Evolutionary conservation across 2,113 vertebrate genomes (phyloP).

Genomic region (Hydrolagus affinis): DNA sequence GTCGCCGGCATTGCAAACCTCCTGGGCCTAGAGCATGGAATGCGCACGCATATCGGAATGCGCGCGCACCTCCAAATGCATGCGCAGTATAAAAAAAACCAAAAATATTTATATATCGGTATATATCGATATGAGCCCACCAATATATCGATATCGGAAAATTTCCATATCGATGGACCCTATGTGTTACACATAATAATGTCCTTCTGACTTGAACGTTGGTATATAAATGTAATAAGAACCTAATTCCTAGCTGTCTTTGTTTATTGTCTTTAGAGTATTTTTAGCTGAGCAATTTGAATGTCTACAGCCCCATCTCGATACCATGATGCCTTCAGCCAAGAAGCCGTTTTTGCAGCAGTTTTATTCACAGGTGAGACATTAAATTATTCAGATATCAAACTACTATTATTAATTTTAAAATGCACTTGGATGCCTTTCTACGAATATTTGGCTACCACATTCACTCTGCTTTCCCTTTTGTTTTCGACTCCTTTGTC

Average conservation of each 20-base stretch:
- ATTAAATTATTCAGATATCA: not conserved
- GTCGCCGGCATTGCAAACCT: too few relatives aligned
- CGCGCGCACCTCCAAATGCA: too few relatives aligned
- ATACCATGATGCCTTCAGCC: constrained; percentile 90
- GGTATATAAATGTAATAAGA: not conserved
- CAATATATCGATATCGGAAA: too few relatives aligned
- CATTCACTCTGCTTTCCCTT: not conserved
- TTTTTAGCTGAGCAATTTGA: constrained; percentile 96
- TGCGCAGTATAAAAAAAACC: too few relatives aligned
- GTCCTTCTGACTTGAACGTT: too few relatives aligned
- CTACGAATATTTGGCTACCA: not conserved
- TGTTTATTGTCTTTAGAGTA: constrained; percentile 57
- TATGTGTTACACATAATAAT: not conserved
- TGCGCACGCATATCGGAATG: too few relatives aligned
- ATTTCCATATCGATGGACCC: too few relatives aligned
- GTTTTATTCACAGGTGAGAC: constrained; percentile 91
- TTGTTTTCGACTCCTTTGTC: not conserved
- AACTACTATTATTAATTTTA: constrained; percentile 19
- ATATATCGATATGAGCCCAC: too few relatives aligned
- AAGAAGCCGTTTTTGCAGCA: constrained; percentile 98
- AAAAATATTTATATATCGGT: too few relatives aligned
- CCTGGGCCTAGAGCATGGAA: too few relatives aligned
- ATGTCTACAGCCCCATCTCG: constrained; percentile 87
- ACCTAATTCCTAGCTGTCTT: not conserved
- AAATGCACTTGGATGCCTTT: constrained; percentile 30